These are phyloP conservation scores for Origma solitaria DNA, from an alignment of 2,113 vertebrate genomes.

Conservation along the genomic window DNA sequence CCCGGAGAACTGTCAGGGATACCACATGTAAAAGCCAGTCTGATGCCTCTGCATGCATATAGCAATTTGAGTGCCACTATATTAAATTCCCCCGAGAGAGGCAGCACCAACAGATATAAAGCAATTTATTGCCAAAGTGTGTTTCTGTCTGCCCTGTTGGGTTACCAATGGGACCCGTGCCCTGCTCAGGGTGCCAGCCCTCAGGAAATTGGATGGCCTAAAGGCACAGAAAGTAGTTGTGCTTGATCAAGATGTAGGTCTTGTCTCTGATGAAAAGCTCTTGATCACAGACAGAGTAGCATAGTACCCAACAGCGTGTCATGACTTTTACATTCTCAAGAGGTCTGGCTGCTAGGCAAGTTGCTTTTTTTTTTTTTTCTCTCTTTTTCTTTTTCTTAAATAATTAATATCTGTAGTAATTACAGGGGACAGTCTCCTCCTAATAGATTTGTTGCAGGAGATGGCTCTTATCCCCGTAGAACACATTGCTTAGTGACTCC, in stretches of 20 bases:
- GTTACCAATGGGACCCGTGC: neutral
- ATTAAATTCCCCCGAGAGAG: slow-evolving; percentile 65
- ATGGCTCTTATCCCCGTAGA: slow-evolving; percentile 28
- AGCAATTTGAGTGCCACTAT: slow-evolving; percentile 62
- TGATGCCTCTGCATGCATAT: slow-evolving; percentile 58
- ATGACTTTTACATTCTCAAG: slow-evolving; percentile 55
- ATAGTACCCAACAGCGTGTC: slow-evolving; percentile 49
- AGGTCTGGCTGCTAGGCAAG: slow-evolving; percentile 54
- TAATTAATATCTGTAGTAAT: slow-evolving; percentile 49
- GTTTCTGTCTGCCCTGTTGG: slow-evolving; percentile 23
- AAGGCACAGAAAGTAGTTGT: slow-evolving; percentile 41
- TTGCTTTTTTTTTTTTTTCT: neutral
- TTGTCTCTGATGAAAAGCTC: slow-evolving; percentile 37
- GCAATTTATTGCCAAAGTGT: slow-evolving; percentile 36
- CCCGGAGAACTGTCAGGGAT: slow-evolving; percentile 33
- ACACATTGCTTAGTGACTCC: slow-evolving; percentile 37
- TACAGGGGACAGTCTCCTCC: slow-evolving; percentile 53
- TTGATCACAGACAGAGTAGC: slow-evolving; percentile 54
- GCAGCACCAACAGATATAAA: slow-evolving; percentile 53
- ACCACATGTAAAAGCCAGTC: slow-evolving; percentile 60
- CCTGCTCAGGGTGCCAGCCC: slow-evolving; percentile 49
- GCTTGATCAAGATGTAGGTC: slow-evolving; percentile 17
- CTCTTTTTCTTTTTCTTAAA: slow-evolving; percentile 7
- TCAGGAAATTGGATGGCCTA: slow-evolving; percentile 59
- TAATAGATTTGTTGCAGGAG: slow-evolving; percentile 50